Conservation (phyloP, 2,797 vertebrate species). For the Buceros bicornis region DNA sequence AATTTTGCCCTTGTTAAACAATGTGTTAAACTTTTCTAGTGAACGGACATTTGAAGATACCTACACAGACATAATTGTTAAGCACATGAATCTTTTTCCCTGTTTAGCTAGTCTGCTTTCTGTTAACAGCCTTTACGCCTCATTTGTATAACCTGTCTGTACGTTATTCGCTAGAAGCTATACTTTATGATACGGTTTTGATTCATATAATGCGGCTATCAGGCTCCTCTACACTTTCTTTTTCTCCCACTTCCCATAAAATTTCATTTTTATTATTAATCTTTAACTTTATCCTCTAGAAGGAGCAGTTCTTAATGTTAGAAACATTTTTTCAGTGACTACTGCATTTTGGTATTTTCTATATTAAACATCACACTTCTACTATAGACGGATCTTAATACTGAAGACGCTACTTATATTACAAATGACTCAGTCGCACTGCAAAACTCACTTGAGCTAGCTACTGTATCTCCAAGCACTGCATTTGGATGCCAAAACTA, state of each 20-base stretch:
- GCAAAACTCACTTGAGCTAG: background rate
- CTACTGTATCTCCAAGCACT: background rate
- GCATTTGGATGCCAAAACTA: background rate
- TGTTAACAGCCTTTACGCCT: background rate
- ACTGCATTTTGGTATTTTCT: background rate
- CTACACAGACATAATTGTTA: background rate
- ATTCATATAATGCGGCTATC: background rate
- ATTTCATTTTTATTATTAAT: background rate
- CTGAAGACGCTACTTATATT: background rate
- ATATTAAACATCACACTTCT: background rate
- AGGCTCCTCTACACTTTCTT: background rate
- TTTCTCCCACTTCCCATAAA: background rate
- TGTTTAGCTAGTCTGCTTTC: background rate
- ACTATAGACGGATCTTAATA: background rate
- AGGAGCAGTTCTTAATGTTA: background rate
- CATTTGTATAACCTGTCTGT: background rate
- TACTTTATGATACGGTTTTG: background rate
- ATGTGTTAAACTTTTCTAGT: background rate
- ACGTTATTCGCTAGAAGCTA: background rate
- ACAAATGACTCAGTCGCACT: background rate
- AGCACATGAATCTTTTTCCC: background rate
- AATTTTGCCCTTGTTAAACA: background rate
- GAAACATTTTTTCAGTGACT: background rate
- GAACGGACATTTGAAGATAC: background rate
- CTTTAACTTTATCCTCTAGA: background rate